Conservation (phyloP, 2,888 invertebrate species). For the Apamea crenata region DNA sequence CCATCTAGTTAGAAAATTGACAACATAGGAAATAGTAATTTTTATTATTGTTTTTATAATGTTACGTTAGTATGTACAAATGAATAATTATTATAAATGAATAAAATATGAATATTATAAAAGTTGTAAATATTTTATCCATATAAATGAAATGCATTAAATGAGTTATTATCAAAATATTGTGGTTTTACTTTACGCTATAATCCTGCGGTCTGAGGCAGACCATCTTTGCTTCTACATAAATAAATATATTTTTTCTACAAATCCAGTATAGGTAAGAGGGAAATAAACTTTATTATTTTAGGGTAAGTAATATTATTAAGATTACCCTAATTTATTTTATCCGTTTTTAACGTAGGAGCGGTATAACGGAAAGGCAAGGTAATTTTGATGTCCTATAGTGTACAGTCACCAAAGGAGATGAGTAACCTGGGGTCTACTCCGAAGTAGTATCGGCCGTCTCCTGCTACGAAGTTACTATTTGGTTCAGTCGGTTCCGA, state of each 20-base stretch:
- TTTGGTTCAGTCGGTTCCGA: too few relatives aligned
- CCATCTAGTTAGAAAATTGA: conserved; percentile 35
- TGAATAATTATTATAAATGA: conserved; percentile 30
- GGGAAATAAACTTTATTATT: too few relatives aligned
- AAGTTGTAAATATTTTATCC: conserved; percentile 53
- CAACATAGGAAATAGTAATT: conserved; percentile 7
- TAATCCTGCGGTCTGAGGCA: not conserved
- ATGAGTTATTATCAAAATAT: conserved; percentile 33
- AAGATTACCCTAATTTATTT: not conserved
- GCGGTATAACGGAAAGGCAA: not conserved
- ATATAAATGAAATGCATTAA: conserved; percentile 45
- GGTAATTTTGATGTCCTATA: not conserved
- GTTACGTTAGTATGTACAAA: conserved; percentile 29
- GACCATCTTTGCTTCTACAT: not conserved
- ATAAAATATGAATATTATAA: conserved; percentile 10
- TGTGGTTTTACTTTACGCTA: conserved; percentile 14
- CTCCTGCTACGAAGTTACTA: too few relatives aligned
- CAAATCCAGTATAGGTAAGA: not conserved
- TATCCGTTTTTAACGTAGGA: not conserved
- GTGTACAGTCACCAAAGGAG: too few relatives aligned
- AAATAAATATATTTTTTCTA: not conserved
- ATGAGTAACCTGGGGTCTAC: too few relatives aligned
- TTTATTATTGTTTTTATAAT: conserved; percentile 24
- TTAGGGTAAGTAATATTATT: not conserved
- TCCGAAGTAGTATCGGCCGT: too few relatives aligned